Evolutionary conservation across 2,113 vertebrate species (phyloP).

Genomic region (Labeo rohita): DNA sequence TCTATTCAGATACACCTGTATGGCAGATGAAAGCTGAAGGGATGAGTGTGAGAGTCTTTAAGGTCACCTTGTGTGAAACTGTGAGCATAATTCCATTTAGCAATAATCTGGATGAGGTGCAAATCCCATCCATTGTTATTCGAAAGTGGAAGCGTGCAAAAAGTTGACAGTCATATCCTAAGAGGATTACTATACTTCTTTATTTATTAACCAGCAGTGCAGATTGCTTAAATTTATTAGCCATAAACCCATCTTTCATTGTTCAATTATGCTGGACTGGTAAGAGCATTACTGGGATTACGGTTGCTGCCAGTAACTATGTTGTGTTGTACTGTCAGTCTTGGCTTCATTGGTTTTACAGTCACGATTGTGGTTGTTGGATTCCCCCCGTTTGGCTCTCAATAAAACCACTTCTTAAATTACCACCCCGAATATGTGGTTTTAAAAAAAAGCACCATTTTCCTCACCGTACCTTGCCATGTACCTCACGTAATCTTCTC

Average conservation of each 20-base stretch:
- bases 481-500: constrained; percentile 19
- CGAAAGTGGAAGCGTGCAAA: constrained; percentile 1
- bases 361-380: constrained; percentile 66
- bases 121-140: constrained; percentile 42
- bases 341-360: constrained; percentile 70
- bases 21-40: not conserved
- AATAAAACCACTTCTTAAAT: constrained; percentile 2
- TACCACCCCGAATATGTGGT: not conserved
- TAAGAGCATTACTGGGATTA: constrained; percentile 82
- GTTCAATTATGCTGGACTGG: constrained; percentile 69
- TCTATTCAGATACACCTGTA: not conserved
- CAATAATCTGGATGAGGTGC: constrained; percentile 44
- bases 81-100: constrained; percentile 28
- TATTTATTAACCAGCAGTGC: constrained; percentile 66
- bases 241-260: constrained; percentile 68
- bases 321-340: constrained; percentile 66
- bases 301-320: constrained; percentile 67
- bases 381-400: not conserved
- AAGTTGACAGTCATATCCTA: constrained; percentile 37
- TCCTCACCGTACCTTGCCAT: not conserved
- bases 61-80: constrained; percentile 49
- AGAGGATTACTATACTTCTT: constrained; percentile 67
- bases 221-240: constrained; percentile 59
- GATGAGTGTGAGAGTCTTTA: constrained; percentile 26
- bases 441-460: not conserved